Conservation (phyloP, 1,140 invertebrate genomes). For the Drosophila yakuba region DNA sequence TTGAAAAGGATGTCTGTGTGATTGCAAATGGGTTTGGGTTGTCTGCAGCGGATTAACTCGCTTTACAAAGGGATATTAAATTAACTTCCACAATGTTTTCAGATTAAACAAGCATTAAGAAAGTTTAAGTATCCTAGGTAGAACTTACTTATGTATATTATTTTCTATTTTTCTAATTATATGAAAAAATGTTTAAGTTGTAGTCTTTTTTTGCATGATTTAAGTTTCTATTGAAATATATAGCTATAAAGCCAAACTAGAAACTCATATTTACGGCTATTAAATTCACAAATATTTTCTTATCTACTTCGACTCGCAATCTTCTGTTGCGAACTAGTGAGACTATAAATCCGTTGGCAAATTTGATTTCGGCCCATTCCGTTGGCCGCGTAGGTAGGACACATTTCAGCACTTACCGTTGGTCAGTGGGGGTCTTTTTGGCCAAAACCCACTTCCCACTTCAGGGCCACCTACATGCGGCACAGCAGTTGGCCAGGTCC, state of each 20-base stretch:
- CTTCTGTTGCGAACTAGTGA: not conserved
- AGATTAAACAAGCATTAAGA: no score
- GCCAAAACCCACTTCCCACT: conserved; percentile 48
- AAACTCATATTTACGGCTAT: not conserved
- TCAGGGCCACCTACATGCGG: conserved; percentile 60
- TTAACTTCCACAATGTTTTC: not conserved
- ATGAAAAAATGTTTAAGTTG: no score
- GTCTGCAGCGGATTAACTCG: not conserved
- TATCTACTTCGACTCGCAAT: not conserved
- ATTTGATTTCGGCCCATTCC: conserved; percentile 32
- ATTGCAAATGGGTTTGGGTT: not conserved
- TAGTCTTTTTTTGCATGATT: no score
- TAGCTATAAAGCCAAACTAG: no score
- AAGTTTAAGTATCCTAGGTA: no score
- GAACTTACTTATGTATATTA: no score
- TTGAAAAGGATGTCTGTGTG: not conserved
- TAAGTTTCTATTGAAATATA: no score
- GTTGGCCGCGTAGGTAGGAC: conserved; percentile 65
- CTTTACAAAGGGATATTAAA: not conserved
- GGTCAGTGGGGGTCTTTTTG: conserved; percentile 52
- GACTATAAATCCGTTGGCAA: conserved; percentile 33
- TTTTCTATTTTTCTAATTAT: no score
- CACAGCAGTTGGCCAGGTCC: conserved; percentile 68
- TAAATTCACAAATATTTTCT: not conserved
- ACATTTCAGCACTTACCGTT: conserved; percentile 64